A percentile compares a stretch with the other conserved stretches of the same genome.
phyloP scores from a whole-genome alignment of 2,113 vertebrate species.

The Nycticryphes semicollaris region DNA sequence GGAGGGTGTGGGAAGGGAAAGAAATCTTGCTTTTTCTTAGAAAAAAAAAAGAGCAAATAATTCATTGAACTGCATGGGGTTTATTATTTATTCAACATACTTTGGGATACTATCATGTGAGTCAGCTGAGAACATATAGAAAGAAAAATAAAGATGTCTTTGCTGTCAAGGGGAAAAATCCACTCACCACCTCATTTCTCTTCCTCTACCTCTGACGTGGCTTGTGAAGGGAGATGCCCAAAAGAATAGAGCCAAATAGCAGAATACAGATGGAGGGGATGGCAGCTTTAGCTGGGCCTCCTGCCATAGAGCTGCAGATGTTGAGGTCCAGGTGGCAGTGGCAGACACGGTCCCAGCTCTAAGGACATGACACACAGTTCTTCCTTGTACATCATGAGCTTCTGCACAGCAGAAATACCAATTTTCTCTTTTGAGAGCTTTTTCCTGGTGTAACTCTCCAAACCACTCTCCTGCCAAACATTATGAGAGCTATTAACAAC shows the following conservation, averaged over 20 bases:
- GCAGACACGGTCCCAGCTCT: not conserved
- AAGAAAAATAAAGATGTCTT: not conserved
- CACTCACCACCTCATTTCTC: not conserved
- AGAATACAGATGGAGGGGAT: not conserved
- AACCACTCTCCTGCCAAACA: not conserved
- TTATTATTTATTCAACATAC: conserved; percentile 58
- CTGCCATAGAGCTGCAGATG: fast-evolving
- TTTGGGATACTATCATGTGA: conserved; percentile 10
- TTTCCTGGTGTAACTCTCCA: not conserved
- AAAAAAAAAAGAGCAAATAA: conserved; percentile 17
- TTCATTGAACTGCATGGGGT: conserved; percentile 16
- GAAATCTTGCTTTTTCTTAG: conserved; percentile 35
- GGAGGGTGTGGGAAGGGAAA: not conserved
- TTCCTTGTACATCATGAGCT: not conserved
- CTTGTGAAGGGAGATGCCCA: not conserved
- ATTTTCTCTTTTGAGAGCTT: not conserved
- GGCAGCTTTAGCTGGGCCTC: not conserved
- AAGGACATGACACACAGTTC: not conserved
- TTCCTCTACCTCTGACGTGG: not conserved
- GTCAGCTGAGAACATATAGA: conserved; percentile 26
- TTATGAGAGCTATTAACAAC: not conserved
- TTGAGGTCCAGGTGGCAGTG: fast-evolving
- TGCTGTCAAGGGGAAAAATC: not conserved
- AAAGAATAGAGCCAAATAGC: not conserved
- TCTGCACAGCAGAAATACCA: not conserved